Percentiles rank a stretch among this genome's conserved stretches.
Conservation (phyloP, 2,797 vertebrate genomes). For the Sebastes goodei region DNA sequence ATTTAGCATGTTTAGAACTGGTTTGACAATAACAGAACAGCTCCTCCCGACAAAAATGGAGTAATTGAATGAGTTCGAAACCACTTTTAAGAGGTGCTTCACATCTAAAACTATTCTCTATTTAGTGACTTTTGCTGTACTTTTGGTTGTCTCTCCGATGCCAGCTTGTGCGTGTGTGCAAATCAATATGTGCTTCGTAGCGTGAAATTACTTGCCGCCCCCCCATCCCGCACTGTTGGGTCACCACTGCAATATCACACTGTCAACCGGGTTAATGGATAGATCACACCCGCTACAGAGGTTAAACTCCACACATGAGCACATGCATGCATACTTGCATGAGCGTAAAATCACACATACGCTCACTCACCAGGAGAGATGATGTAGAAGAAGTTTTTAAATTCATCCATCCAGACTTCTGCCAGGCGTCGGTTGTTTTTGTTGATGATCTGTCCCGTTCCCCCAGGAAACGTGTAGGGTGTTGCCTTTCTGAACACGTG, state of each 20-base stretch:
- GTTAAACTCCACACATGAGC: constrained; percentile 53
- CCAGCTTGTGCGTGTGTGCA: constrained; percentile 16
- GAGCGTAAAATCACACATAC: neutral
- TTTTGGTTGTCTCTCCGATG: constrained; percentile 5
- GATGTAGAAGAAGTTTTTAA: constrained; percentile 99
- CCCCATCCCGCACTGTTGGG: constrained; percentile 36
- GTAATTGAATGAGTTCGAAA: neutral
- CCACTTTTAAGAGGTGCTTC: neutral
- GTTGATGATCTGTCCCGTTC: constrained; percentile 98
- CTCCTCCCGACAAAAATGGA: neutral
- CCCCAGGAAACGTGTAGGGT: constrained; percentile 97
- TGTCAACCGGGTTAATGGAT: constrained; percentile 66
- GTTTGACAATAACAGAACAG: neutral
- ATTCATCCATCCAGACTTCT: constrained; percentile 99
- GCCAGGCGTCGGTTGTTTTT: constrained; percentile 98
- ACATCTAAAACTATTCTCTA: neutral
- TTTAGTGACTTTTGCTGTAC: constrained; percentile 5
- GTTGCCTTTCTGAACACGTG: constrained; percentile 99
- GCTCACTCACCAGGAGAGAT: constrained; percentile 92
- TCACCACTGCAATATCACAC: constrained; percentile 64
- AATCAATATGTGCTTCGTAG: constrained; percentile 67
- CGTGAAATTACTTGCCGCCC: constrained; percentile 72
- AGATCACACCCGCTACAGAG: constrained; percentile 62
- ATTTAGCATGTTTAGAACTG: neutral
- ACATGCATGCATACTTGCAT: constrained; percentile 8